Percentiles rank a stretch among this genome's conserved stretches.
Conservation (phyloP, 2,797 vertebrate species). For the Chelonia mydas region DNA sequence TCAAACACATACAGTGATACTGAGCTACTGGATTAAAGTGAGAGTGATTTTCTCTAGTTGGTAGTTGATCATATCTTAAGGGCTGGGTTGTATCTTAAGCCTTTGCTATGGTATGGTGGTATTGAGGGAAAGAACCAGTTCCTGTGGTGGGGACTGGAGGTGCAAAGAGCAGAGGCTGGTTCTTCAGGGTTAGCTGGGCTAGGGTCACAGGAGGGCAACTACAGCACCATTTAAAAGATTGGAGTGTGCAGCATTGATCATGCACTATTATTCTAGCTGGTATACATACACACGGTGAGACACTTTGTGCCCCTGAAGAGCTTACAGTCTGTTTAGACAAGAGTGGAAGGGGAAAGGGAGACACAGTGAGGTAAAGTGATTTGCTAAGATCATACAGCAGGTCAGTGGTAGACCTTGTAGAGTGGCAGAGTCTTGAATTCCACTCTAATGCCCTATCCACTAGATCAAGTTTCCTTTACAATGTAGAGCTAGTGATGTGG, state of each 20-base stretch:
- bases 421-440: background rate
- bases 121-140: background rate
- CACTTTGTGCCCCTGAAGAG: background rate
- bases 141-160: background rate
- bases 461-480: rapidly evolving
- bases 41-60: background rate
- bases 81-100: background rate
- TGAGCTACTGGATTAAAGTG: background rate
- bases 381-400: background rate
- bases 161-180: background rate
- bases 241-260: background rate
- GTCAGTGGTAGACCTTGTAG: rapidly evolving
- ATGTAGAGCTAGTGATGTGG: background rate
- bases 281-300: background rate
- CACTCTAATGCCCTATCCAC: background rate
- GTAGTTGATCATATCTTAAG: background rate
- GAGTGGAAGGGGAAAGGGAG: background rate
- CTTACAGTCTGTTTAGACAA: background rate
- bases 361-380: background rate
- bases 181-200: background rate
- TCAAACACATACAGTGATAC: background rate
- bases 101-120: background rate
- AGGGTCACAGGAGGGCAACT: background rate
- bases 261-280: background rate
- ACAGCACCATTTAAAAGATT: background rate